A percentile compares a stretch with the other conserved stretches of the same genome.
phyloP scores from a whole-genome alignment of 2,113 vertebrate species.

The Chaenocephalus aceratus region DNA sequence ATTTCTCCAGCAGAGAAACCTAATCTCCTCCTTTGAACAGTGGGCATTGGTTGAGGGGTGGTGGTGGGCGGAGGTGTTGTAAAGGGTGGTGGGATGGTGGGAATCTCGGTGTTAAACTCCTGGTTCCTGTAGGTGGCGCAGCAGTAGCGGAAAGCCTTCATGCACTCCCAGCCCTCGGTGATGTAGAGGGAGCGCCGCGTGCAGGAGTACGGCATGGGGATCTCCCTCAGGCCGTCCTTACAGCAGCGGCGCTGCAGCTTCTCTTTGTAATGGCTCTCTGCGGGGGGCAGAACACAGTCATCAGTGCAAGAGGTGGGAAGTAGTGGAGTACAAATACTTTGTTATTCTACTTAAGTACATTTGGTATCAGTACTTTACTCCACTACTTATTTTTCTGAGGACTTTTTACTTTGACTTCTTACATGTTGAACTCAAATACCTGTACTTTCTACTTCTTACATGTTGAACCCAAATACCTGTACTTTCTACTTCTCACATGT shows the following conservation, averaged over 20 bases:
- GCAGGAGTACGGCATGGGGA: conserved; percentile 89
- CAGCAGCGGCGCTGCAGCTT: conserved; percentile 84
- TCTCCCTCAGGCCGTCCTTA: conserved; percentile 87
- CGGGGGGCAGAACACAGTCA: background rate
- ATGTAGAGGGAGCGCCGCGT: conserved; percentile 83
- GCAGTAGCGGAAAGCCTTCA: conserved; percentile 88
- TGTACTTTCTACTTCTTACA: no score
- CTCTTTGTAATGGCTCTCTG: conserved; percentile 84
- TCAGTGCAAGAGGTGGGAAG: background rate
- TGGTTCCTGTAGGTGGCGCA: conserved; percentile 80
- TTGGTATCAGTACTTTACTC: no score
- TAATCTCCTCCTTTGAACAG: no score
- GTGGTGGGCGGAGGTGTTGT: conserved; percentile 17
- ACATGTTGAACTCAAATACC: no score
- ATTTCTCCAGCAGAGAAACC: no score
- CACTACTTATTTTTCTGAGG: no score
- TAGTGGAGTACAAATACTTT: no score
- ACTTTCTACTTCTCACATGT: no score
- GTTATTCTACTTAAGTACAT: no score
- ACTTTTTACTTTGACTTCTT: no score
- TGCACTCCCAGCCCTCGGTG: conserved; percentile 80
- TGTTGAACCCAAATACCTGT: no score
- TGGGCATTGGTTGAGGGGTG: background rate
- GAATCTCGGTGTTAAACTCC: conserved; percentile 58
- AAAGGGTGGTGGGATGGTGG: conserved; percentile 52